Base-by-base conservation (phyloP, 2,113 vertebrate genomes). In the Periophthalmodon schlosseri region DNA sequence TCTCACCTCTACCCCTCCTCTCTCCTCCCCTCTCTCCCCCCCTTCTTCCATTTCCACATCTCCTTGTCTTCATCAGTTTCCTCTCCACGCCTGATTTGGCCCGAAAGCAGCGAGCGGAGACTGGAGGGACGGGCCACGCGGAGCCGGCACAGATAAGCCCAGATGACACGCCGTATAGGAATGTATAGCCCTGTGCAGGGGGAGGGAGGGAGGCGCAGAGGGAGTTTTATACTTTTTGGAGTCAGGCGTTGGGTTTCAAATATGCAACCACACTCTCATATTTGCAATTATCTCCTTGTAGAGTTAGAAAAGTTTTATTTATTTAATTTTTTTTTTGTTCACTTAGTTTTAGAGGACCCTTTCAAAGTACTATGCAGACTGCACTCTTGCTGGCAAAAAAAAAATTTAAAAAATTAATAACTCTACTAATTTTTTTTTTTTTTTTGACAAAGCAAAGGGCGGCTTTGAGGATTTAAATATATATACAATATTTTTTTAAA, bases 41-140 rank as follows among this genome's bases (percentile, higher is more conserved):
- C 70, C 68, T 34, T 46, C 33, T 21, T 75, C 74, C 15, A 76
- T 82, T 77, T 77, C 87, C 80, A 79, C 82, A 75, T 82, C 82
- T 84, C 81, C 75, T 72, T 72, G 82, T 81, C 76, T 83, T 83
- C 78, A 86, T 86, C 82, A 50, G 77, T 82, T 78, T 58, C 75
- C 76, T 70, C 82, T 74, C 64, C 11, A 24, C 2, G 72, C 24
- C 72, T 77, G 77, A 80, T 81, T 82, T 72, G 34, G 68, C 79
- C 54, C 52, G 73, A 73, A 60, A 34, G 56, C 56, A 21, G 15
- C 2, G n/a, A 14, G 23, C 21, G 16, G 16, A 4, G 57, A 72
- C 14, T n/a, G 21, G 24, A 13, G 46, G 72, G 52, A 50, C 13
- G n/a, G 72, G 56, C 21, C 20, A n/a, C 34, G 46, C 54, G 36